Evolutionary conservation across 2,888 invertebrate genomes (phyloP).

Genomic region (Seira musarum): DNA sequence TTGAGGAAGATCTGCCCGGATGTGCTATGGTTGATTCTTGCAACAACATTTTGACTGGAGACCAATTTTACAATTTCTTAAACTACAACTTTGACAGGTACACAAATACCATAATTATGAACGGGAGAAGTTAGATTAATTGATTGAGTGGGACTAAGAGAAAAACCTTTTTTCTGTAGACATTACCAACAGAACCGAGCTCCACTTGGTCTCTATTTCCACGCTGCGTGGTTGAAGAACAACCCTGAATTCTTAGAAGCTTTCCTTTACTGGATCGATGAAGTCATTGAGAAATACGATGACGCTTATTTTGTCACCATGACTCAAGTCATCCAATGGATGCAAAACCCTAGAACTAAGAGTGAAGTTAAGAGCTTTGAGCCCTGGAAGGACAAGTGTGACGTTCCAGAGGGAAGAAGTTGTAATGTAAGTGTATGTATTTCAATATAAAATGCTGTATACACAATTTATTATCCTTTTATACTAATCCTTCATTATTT

Average conservation of each 20-base stretch:
- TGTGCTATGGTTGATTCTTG: conserved; percentile 97
- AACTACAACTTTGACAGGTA: conserved; percentile 95
- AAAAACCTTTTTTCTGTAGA: conserved; percentile 51
- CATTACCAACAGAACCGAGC: conserved; percentile 95
- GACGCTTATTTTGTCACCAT: conserved; percentile 96
- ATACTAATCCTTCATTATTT: background rate
- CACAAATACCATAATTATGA: background rate
- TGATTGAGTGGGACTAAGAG: background rate
- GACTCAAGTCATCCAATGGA: conserved; percentile 95
- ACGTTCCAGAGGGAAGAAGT: conserved; percentile 75
- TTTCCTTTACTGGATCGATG: conserved; percentile 94
- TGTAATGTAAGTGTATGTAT: conserved; percentile 58
- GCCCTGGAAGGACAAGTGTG: conserved; percentile 95
- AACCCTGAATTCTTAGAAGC: conserved; percentile 94
- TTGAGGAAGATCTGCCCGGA: conserved; percentile 91
- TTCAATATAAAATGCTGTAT: background rate
- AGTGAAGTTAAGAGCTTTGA: conserved; percentile 92
- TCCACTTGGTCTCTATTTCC: conserved; percentile 87
- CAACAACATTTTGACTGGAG: conserved; percentile 88
- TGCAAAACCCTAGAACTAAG: conserved; percentile 90
- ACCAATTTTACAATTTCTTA: conserved; percentile 95
- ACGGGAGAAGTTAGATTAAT: background rate
- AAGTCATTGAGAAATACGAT: conserved; percentile 86
- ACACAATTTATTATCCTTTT: background rate
- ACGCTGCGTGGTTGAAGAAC: conserved; percentile 95